Conservation (phyloP, 1,140 invertebrate genomes). For the Ceratitis capitata region DNA sequence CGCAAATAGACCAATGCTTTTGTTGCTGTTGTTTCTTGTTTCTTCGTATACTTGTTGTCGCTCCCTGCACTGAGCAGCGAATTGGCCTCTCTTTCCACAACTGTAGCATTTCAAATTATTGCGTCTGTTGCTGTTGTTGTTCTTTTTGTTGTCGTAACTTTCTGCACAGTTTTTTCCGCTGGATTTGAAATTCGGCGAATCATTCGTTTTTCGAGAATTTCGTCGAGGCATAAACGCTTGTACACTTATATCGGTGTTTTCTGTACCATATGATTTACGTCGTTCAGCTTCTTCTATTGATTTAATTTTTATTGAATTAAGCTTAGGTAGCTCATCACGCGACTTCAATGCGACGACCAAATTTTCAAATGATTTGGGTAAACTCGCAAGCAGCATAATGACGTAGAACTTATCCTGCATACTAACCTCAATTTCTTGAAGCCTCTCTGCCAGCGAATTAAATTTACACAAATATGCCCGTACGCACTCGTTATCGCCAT, state of each 20-base stretch:
- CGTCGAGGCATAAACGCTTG: not conserved
- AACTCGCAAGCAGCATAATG: too few relatives aligned
- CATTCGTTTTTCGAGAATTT: not conserved
- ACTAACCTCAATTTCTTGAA: slow-evolving; percentile 41
- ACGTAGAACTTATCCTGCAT: slow-evolving; percentile 41
- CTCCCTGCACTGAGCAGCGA: not conserved
- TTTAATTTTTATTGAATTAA: slow-evolving; percentile 43
- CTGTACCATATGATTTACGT: not conserved
- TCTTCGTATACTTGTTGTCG: too few relatives aligned
- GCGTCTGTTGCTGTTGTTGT: not conserved
- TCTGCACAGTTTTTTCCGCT: not conserved
- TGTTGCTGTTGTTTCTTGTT: too few relatives aligned
- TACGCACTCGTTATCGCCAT: slow-evolving; percentile 15
- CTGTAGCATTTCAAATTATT: slow-evolving; percentile 36
- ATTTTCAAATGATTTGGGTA: too few relatives aligned
- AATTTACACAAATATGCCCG: slow-evolving; percentile 25
- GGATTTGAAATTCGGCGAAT: not conserved
- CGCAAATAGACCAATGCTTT: not conserved
- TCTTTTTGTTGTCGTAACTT: not conserved
- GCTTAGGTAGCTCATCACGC: not conserved
- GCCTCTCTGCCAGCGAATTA: slow-evolving; percentile 35
- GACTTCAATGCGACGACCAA: slow-evolving; percentile 58
- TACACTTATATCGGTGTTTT: not conserved
- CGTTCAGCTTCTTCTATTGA: not conserved
- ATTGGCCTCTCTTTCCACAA: not conserved